Conservation (phyloP, 1,140 invertebrate genomes). For the Caerostris darwini region DNA sequence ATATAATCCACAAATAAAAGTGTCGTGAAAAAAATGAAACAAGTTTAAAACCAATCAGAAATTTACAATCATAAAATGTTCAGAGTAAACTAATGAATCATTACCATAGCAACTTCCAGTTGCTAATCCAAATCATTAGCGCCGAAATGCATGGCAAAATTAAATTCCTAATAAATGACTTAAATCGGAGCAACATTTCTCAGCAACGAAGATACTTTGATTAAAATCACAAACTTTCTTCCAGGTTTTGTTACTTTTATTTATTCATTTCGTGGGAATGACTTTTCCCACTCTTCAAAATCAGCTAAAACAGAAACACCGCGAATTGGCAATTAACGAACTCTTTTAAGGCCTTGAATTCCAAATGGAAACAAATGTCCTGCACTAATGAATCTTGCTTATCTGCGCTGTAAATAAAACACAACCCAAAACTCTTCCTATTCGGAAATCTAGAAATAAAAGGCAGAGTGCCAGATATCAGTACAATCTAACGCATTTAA, state of each 20-base stretch:
- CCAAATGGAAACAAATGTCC: slow-evolving; percentile 38
- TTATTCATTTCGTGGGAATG: not conserved
- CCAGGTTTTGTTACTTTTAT: not conserved
- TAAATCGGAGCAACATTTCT: not conserved
- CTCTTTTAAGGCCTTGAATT: not conserved
- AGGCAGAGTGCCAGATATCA: not conserved
- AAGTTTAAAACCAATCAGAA: no score
- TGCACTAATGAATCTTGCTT: slow-evolving; percentile 53
- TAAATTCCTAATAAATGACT: not conserved
- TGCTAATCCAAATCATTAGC: not conserved
- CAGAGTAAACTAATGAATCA: no score
- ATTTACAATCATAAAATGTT: no score
- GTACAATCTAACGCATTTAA: slow-evolving; percentile 34
- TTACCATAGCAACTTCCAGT: no score
- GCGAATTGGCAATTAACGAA: slow-evolving; percentile 30
- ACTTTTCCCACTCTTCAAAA: not conserved
- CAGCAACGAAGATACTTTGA: not conserved
- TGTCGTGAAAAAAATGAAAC: no score
- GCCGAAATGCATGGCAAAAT: not conserved
- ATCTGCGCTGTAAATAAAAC: slow-evolving; percentile 41
- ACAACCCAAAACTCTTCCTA: not conserved
- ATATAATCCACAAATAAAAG: no score
- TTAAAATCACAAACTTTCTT: not conserved
- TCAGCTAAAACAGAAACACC: slow-evolving; percentile 15
- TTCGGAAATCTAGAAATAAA: not conserved